phyloP scores from a whole-genome alignment of 1,140 invertebrate species.

The Heliconius himera region DNA sequence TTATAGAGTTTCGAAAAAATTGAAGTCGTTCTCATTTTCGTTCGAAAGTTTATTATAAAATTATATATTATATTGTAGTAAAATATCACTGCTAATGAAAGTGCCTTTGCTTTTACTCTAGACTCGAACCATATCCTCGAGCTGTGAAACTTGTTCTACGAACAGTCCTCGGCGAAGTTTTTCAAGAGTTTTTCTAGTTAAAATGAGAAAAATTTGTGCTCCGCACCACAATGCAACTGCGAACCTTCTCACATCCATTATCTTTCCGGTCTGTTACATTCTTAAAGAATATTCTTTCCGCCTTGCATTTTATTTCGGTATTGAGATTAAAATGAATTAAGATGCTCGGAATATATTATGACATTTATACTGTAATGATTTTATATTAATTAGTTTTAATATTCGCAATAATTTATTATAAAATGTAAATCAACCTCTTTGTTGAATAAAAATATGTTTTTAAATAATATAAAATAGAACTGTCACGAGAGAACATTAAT shows the following conservation, averaged over 20 bases:
- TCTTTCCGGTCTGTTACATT: conserved; percentile 33
- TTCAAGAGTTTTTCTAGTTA: conserved; percentile 37
- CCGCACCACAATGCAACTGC: conserved; percentile 33
- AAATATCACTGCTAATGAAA: neutral
- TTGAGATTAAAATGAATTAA: neutral
- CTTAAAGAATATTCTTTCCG: conserved; percentile 21
- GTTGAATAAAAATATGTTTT: too few species aligned
- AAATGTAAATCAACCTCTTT: too few species aligned
- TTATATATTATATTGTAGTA: neutral
- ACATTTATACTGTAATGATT: too few species aligned
- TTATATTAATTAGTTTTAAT: too few species aligned
- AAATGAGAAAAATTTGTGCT: conserved; percentile 39
- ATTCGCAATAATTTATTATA: too few species aligned
- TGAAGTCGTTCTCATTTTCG: too few species aligned
- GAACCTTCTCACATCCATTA: conserved; percentile 41
- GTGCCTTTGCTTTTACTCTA: conserved; percentile 15
- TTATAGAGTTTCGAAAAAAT: too few species aligned
- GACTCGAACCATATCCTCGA: conserved; percentile 20
- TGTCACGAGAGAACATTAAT: too few species aligned
- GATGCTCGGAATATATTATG: neutral
- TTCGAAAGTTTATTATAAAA: too few species aligned
- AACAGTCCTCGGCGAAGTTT: conserved; percentile 27
- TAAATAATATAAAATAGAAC: too few species aligned
- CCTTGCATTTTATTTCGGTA: neutral
- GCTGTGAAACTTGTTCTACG: conserved; percentile 29